A percentile compares a stretch with the other conserved stretches of the same genome.
Evolutionary conservation across 2,113 vertebrate species (phyloP).

Genomic region (Ceratotherium simum): DNA sequence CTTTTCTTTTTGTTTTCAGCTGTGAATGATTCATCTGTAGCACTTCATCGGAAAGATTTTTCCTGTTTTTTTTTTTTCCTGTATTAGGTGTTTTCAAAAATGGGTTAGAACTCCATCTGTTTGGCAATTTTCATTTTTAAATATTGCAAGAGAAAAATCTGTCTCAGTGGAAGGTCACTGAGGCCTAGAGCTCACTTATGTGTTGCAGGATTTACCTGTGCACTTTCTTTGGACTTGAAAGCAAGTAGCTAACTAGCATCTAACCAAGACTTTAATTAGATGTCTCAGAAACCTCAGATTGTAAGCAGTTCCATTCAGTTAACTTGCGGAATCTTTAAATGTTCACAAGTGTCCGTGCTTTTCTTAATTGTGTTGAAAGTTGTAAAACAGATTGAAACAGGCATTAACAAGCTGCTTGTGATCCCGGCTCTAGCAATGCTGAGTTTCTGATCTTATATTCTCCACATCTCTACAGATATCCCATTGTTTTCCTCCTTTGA

Average conservation of each 20-base stretch:
- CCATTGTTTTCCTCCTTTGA: background rate
- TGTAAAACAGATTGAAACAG: background rate
- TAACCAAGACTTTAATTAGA: constrained; percentile 76
- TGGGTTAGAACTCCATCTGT: constrained; percentile 74
- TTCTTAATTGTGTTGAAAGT: constrained; percentile 70
- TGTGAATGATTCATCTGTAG: constrained; percentile 64
- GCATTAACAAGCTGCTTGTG: background rate
- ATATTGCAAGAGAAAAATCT: constrained; percentile 62
- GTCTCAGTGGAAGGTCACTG: constrained; percentile 75
- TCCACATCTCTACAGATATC: background rate
- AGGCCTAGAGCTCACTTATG: constrained; percentile 70
- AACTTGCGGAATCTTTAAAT: constrained; percentile 60
- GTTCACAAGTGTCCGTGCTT: constrained; percentile 53
- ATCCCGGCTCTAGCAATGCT: background rate
- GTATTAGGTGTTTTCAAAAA: constrained; percentile 67
- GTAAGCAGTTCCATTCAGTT: constrained; percentile 9
- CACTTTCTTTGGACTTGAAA: constrained; percentile 70
- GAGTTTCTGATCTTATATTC: background rate
- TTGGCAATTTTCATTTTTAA: constrained; percentile 77
- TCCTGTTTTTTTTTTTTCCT: background rate
- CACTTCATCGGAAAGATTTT: background rate
- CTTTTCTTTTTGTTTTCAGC: constrained; percentile 12
- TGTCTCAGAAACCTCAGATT: constrained; percentile 62
- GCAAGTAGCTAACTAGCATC: constrained; percentile 75
- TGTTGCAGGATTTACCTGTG: constrained; percentile 32